These are phyloP conservation scores for Corvus moneduloides DNA, from an alignment of 2,113 vertebrate genomes.

Conservation along the genomic window DNA sequence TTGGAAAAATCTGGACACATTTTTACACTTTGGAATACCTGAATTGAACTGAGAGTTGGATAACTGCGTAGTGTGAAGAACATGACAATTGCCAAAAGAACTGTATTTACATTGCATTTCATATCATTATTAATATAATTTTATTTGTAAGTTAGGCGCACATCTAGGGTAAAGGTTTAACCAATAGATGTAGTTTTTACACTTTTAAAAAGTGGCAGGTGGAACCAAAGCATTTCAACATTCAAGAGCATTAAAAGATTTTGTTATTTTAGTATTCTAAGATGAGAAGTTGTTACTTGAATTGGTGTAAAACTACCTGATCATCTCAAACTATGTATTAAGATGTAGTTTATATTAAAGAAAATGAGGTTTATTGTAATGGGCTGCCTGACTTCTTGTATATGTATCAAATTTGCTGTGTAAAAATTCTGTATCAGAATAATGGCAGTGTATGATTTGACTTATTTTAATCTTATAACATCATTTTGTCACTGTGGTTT, in stretches of 20 bases:
- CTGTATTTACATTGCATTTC: neutral
- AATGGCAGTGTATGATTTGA: constrained; percentile 68
- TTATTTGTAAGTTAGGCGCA: constrained; percentile 11
- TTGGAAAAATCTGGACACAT: neutral
- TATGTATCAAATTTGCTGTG: constrained; percentile 65
- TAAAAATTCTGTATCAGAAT: constrained; percentile 85
- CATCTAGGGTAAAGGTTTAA: constrained; percentile 16
- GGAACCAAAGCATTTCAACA: constrained; percentile 33
- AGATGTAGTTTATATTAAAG: constrained; percentile 65
- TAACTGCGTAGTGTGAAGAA: neutral
- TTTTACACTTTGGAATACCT: constrained; percentile 4
- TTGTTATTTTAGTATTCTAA: constrained; percentile 22
- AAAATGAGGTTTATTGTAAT: constrained; percentile 51
- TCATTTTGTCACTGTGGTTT: constrained; percentile 70
- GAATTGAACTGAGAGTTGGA: neutral
- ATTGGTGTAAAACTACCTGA: constrained; percentile 42
- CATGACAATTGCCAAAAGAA: neutral
- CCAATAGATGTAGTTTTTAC: constrained; percentile 14
- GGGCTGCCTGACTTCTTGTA: constrained; percentile 66
- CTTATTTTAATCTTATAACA: constrained; percentile 78
- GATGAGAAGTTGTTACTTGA: constrained; percentile 28
- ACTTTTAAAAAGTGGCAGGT: neutral
- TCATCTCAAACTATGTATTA: constrained; percentile 48
- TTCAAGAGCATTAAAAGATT: neutral
- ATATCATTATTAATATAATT: constrained; percentile 2